Percentiles rank a stretch among this genome's conserved stretches.
Conservation (phyloP, 2,797 vertebrate genomes). For the Cheirogaleus major region DNA sequence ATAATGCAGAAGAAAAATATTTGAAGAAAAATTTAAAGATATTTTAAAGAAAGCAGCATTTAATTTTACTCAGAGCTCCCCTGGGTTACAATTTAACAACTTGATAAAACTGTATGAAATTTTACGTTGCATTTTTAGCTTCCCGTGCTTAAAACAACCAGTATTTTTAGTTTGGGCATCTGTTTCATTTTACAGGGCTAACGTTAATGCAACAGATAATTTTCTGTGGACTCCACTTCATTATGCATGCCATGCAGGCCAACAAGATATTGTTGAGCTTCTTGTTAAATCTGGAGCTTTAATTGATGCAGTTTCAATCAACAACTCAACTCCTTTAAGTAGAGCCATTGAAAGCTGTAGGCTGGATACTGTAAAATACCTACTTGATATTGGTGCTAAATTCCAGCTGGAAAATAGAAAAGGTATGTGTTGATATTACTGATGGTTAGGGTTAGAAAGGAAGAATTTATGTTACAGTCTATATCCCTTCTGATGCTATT, state of each 20-base stretch:
- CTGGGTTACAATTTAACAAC: not conserved
- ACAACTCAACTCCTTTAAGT: conserved; percentile 93
- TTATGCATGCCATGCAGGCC: conserved; percentile 93
- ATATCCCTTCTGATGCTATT: not conserved
- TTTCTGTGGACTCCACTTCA: conserved; percentile 97
- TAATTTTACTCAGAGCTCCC: not conserved
- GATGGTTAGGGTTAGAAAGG: not conserved
- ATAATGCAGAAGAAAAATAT: not conserved
- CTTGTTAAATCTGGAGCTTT: conserved; percentile 90
- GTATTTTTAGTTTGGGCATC: conserved; percentile 16
- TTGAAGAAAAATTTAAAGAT: not conserved
- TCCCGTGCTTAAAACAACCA: not conserved
- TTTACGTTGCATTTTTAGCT: not conserved
- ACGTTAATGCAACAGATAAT: conserved; percentile 91
- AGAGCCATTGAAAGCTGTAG: conserved; percentile 92
- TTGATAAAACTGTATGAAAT: not conserved
- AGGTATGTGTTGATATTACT: conserved; percentile 84
- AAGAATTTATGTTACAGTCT: not conserved
- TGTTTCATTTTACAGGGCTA: conserved; percentile 83
- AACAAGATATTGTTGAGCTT: conserved; percentile 89
- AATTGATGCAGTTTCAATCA: conserved; percentile 87
- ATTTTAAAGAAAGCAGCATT: not conserved
- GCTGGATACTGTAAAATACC: conserved; percentile 91
- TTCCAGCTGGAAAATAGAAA: conserved; percentile 89
- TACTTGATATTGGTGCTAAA: conserved; percentile 91